Conservation (phyloP, 2,113 vertebrate genomes). For the Gambusia affinis region DNA sequence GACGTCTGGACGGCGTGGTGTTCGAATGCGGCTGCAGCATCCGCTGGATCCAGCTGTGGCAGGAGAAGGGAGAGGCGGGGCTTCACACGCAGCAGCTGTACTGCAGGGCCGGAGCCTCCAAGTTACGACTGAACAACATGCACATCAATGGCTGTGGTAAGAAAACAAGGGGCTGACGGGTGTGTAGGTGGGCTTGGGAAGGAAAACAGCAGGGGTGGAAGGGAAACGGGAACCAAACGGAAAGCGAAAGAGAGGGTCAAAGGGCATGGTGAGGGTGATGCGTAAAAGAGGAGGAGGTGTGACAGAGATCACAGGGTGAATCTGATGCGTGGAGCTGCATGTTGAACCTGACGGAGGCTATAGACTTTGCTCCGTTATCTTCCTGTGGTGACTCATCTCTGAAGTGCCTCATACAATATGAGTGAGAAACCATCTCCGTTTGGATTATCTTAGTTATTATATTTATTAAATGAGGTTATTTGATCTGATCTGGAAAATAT, state of each 20-base stretch:
- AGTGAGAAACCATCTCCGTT: conserved; percentile 3
- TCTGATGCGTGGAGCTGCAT: conserved; percentile 58
- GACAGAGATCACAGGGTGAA: conserved; percentile 65
- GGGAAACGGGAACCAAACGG: conserved; percentile 2
- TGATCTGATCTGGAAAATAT: conserved; percentile 50
- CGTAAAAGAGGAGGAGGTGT: conserved; percentile 34
- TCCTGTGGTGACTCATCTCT: conserved; percentile 62
- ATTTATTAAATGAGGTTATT: conserved; percentile 60
- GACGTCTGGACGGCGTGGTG: conserved; percentile 90
- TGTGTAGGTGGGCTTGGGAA: not conserved
- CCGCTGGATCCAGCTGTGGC: conserved; percentile 98
- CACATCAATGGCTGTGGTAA: conserved; percentile 94
- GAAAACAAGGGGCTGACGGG: not conserved
- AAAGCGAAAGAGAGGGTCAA: conserved; percentile 23
- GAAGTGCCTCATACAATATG: conserved; percentile 28
- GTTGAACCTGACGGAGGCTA: conserved; percentile 56
- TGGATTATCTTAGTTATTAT: conserved; percentile 36
- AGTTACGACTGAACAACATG: conserved; percentile 89
- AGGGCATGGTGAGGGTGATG: conserved; percentile 24
- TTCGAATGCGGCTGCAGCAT: conserved; percentile 96
- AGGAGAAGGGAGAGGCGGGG: conserved; percentile 88
- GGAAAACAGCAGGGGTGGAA: not conserved
- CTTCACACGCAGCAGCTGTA: conserved; percentile 88
- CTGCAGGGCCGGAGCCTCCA: conserved; percentile 86
- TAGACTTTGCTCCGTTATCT: conserved; percentile 55